These are phyloP conservation scores for Brachynemurus nebulosus DNA, from an alignment of 2,888 invertebrate genomes.

Conservation along the genomic window DNA sequence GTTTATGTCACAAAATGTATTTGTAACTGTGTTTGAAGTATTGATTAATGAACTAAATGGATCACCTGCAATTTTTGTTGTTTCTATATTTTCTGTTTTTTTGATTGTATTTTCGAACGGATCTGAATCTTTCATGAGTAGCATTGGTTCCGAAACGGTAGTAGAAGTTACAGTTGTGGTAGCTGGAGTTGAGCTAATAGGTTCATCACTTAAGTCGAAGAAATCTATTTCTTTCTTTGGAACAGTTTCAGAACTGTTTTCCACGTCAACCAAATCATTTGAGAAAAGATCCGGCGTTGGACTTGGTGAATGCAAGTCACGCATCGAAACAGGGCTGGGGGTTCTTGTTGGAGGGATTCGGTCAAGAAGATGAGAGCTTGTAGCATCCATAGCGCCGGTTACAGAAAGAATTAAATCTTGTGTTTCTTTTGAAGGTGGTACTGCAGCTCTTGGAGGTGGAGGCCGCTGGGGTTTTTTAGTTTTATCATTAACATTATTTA, in stretches of 20 bases:
- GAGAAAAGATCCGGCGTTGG: slow-evolving; percentile 53
- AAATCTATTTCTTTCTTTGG: slow-evolving; percentile 26
- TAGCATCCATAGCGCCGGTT: slow-evolving; percentile 78
- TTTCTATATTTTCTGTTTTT: too few relatives aligned
- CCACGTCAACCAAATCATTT: slow-evolving; percentile 47
- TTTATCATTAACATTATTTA: slow-evolving; percentile 19
- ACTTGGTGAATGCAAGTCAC: slow-evolving; percentile 70
- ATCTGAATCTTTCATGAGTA: too few relatives aligned
- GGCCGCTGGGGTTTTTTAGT: slow-evolving; percentile 25
- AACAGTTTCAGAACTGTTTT: slow-evolving; percentile 11
- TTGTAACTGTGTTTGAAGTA: background rate
- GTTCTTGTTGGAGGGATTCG: slow-evolving; percentile 73
- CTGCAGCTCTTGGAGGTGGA: slow-evolving; percentile 34
- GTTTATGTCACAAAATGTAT: slow-evolving; percentile 26
- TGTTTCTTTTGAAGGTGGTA: slow-evolving; percentile 61
- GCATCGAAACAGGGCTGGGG: slow-evolving; percentile 74
- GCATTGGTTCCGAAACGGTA: too few relatives aligned
- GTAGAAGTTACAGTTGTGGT: too few relatives aligned
- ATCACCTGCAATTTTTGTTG: background rate
- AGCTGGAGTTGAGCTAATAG: too few relatives aligned
- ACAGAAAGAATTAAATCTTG: slow-evolving; percentile 75
- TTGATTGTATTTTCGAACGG: too few relatives aligned
- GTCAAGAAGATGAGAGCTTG: slow-evolving; percentile 69
- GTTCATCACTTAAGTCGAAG: slow-evolving; percentile 24
- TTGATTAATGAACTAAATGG: slow-evolving; percentile 7